A percentile compares a stretch with the other conserved stretches of the same genome.
phyloP scores from a whole-genome alignment of 1,140 invertebrate genomes.

The Drosophila albomicans region DNA sequence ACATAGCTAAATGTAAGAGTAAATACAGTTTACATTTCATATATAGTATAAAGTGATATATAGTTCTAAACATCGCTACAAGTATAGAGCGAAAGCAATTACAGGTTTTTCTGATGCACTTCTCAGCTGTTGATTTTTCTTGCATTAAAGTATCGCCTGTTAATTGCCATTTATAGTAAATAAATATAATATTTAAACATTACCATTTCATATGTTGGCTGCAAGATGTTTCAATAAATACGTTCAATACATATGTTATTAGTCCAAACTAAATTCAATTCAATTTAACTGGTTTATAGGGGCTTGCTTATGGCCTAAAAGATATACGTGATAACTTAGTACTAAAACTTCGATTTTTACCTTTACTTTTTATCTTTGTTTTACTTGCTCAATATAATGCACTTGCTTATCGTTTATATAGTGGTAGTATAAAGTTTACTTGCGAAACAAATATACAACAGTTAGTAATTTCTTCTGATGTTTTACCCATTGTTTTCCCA shows the following conservation, averaged over 20 bases:
- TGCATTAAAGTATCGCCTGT: slow-evolving; percentile 34
- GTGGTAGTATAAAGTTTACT: slow-evolving; percentile 43
- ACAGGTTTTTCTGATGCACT: slow-evolving; percentile 29
- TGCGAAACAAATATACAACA: slow-evolving; percentile 71
- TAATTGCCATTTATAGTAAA: slow-evolving; percentile 47
- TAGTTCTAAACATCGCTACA: slow-evolving; percentile 75
- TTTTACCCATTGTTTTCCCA: slow-evolving; percentile 1
- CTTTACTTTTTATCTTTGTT: slow-evolving; percentile 22
- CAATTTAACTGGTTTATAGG: slow-evolving; percentile 62
- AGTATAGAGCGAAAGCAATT: slow-evolving; percentile 75
- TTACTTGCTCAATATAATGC: slow-evolving; percentile 71
- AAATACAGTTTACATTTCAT: slow-evolving; percentile 74
- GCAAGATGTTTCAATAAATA: slow-evolving; percentile 43
- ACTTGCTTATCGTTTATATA: slow-evolving; percentile 71
- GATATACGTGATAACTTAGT: slow-evolving; percentile 77
- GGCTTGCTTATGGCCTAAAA: slow-evolving; percentile 71
- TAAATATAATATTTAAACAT: slow-evolving; percentile 58
- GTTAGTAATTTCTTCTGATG: slow-evolving; percentile 34
- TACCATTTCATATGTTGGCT: slow-evolving; percentile 58
- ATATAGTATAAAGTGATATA: slow-evolving; percentile 56
- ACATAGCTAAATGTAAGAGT: slow-evolving; percentile 64
- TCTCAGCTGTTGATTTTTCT: neutral
- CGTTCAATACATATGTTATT: slow-evolving; percentile 34
- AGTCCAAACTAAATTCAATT: slow-evolving; percentile 63
- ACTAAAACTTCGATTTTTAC: slow-evolving; percentile 53